phyloP scores from a whole-genome alignment of 2,797 vertebrate species.

The Phrynocephalus guinanensis region DNA sequence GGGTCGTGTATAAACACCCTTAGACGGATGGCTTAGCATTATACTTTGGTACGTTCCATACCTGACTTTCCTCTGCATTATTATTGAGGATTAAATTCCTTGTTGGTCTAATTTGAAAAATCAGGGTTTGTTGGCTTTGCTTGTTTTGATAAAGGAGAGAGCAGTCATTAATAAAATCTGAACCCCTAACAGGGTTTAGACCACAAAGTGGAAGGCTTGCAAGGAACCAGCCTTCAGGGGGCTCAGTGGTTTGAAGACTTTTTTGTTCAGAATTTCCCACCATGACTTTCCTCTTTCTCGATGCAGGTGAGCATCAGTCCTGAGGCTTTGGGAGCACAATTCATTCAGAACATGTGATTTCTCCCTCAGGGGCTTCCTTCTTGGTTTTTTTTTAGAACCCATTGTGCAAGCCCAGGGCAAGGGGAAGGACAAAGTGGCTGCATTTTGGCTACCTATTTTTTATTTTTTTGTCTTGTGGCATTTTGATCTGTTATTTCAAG shows the following conservation, averaged over 20 bases:
- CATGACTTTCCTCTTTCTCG: background rate
- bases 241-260: constrained; percentile 11
- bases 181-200: constrained; percentile 1
- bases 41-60: no score
- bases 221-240: constrained; percentile 28
- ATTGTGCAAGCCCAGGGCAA: background rate
- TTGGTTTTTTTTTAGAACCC: background rate
- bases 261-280: background rate
- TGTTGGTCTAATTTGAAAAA: constrained; percentile 21
- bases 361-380: background rate
- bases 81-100: background rate
- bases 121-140: constrained; percentile 15
- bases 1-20: no score
- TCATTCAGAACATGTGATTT: constrained; percentile 26
- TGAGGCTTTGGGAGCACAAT: constrained; percentile 6
- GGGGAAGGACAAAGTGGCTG: background rate
- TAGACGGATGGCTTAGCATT: no score
- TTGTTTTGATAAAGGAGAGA: constrained; percentile 49
- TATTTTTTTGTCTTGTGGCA: no score
- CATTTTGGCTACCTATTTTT: no score
- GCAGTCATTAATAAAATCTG: constrained; percentile 38
- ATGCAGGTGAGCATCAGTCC: background rate
- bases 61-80: no score
- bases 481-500: background rate
- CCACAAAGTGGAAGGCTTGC: constrained; percentile 15